Evolutionary conservation across 1,140 invertebrate genomes (phyloP).

Genomic region (Tribolium madens): DNA sequence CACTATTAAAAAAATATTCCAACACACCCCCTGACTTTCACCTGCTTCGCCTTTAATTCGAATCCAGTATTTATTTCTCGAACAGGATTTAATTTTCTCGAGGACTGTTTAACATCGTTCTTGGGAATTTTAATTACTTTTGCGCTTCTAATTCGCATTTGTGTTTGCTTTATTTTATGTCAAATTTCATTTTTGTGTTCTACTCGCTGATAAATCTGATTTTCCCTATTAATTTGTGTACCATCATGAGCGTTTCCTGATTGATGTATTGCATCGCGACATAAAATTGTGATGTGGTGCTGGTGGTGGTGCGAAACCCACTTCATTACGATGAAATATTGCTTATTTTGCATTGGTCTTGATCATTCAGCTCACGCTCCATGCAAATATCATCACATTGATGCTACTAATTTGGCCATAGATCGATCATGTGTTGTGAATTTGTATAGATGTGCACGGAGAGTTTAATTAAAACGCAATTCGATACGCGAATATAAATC

Average conservation of each 20-base stretch:
- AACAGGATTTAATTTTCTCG: constrained; percentile 57
- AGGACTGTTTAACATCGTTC: constrained; percentile 60
- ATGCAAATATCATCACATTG: constrained; percentile 53
- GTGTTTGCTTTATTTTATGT: constrained; percentile 59
- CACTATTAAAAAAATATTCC: constrained; percentile 1
- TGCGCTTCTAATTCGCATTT: constrained; percentile 57
- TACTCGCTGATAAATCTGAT: too few species aligned
- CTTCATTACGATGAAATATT: constrained; percentile 56
- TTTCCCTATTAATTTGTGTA: constrained; percentile 6
- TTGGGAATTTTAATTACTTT: constrained; percentile 64
- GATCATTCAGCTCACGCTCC: constrained; percentile 50
- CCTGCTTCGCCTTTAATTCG: constrained; percentile 57
- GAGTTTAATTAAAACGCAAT: constrained; percentile 55
- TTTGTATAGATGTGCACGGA: constrained; percentile 37
- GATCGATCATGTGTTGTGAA: constrained; percentile 49
- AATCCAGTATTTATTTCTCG: constrained; percentile 61
- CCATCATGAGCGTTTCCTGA: constrained; percentile 1
- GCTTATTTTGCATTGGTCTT: constrained; percentile 53
- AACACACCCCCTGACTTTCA: not conserved
- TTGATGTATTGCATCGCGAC: constrained; percentile 18
- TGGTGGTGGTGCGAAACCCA: constrained; percentile 16
- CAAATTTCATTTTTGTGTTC: constrained; percentile 56
- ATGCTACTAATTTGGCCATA: constrained; percentile 53
- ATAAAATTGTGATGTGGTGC: constrained; percentile 9
- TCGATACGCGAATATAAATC: constrained; percentile 54